Percentiles rank a stretch among this genome's conserved stretches.
Evolutionary conservation across 2,797 vertebrate species (phyloP).

Genomic region (Gambusia yucatana): DNA sequence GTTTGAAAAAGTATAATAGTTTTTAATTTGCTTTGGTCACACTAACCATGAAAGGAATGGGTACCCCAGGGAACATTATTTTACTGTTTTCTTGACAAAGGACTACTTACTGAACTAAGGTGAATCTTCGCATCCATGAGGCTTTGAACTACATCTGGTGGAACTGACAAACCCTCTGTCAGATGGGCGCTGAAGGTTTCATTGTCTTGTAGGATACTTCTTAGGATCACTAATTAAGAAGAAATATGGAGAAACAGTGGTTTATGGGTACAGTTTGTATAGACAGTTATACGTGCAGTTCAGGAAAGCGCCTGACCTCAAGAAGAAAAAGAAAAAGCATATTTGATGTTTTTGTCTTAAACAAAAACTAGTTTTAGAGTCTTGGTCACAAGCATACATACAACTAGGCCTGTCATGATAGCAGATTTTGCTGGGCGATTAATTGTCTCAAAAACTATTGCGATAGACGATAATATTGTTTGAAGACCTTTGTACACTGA

Average conservation of each 20-base stretch:
- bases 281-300: background rate
- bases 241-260: background rate
- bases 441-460: no score
- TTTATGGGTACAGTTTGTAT: background rate
- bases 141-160: constrained; percentile 61
- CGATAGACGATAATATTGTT: no score
- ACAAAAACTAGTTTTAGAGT: no score
- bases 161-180: constrained; percentile 57
- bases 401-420: no score
- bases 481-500: no score
- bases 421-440: no score
- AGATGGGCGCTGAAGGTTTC: constrained; percentile 78
- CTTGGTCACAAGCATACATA: background rate
- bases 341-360: background rate
- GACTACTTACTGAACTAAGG: constrained; percentile 66
- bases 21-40: constrained; percentile 25
- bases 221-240: constrained; percentile 62
- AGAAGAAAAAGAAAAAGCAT: background rate
- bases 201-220: constrained; percentile 68
- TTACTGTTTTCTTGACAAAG: background rate
- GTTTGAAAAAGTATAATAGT: constrained; percentile 15
- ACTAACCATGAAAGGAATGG: background rate
- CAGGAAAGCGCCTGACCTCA: background rate
- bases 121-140: constrained; percentile 67
- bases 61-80: background rate